Conservation (phyloP, 2,113 vertebrate genomes). For the Platichthys flesus region DNA sequence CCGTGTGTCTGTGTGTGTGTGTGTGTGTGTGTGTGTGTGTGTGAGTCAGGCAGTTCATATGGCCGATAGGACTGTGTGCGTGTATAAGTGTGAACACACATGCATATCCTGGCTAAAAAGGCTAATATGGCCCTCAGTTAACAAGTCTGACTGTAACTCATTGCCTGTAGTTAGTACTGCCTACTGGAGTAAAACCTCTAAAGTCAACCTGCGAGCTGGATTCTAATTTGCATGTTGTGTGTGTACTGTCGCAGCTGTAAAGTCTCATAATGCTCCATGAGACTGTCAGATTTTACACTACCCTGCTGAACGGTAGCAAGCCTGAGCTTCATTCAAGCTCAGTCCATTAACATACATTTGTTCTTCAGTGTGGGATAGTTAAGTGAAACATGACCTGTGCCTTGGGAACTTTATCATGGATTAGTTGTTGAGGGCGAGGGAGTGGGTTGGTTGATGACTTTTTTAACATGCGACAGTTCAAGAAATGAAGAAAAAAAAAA, state of each 20-base stretch:
- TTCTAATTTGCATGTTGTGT: slow-evolving; percentile 33
- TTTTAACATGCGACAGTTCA: no score
- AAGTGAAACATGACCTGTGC: not conserved
- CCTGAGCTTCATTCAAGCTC: slow-evolving; percentile 6
- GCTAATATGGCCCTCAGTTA: slow-evolving; percentile 21
- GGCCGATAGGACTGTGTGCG: slow-evolving; percentile 8
- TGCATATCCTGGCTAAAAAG: slow-evolving; percentile 30
- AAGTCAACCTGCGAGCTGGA: slow-evolving; percentile 26
- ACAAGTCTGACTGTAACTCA: slow-evolving; percentile 33
- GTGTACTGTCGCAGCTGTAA: slow-evolving; percentile 23
- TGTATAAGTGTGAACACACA: slow-evolving; percentile 7
- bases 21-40: slow-evolving; percentile 15
- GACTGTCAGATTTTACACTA: slow-evolving; percentile 8
- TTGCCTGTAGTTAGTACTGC: slow-evolving; percentile 17
- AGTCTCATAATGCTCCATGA: slow-evolving; percentile 21
- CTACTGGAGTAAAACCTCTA: slow-evolving; percentile 37
- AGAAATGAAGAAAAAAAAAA: no score
- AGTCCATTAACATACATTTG: slow-evolving; percentile 4
- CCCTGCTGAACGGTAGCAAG: not conserved
- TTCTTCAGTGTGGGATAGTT: not conserved
- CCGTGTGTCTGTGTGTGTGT: slow-evolving; percentile 4
- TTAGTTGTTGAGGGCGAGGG: no score
- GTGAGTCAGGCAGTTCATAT: not conserved
- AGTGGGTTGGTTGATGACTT: no score
- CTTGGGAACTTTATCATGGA: not conserved